Base-by-base conservation (phyloP, 2,797 vertebrate genomes). In the Anabacerthia variegaticeps region DNA sequence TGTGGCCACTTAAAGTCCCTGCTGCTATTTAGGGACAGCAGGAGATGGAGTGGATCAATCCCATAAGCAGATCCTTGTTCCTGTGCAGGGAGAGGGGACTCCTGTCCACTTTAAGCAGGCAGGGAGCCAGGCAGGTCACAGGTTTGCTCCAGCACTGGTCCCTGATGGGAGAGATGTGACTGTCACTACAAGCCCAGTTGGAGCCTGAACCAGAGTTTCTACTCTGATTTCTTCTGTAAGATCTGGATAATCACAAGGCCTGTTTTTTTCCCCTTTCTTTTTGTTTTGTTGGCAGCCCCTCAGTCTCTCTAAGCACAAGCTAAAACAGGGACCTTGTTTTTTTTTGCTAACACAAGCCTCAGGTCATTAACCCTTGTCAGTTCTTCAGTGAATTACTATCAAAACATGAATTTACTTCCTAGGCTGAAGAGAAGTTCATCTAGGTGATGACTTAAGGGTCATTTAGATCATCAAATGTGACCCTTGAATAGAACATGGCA, bases 1-100 rank as follows among this genome's bases (percentile, higher is more conserved):
- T 18, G 28, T 0, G 0, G 58, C 66, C 54, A 27, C 62, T 75
- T 67, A 43, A 88, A 81, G 7, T 23, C 55, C 39, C 67, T 28
- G n/a, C 80, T 85, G 69, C 54, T 77, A 22, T 81, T 93, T 28
- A 20, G 68, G 85, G 93, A 28, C 52, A 91, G 76, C 55, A 71
- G 77, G 71, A 82, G 88, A 71, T 68, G 32, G 79, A 41, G 44
- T 19, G 48, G 82, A 73, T 91, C 87, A 90, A 86, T 54, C 43
- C 52, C 43, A 1, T 92, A 67, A 92, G 95, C 58, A 84, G 92
- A 81, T 75, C 36, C 0, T 2, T 8, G 56, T 26, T 88, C 49
- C 81, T 77, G 49, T n/a, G 78, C 61, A 32, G 1, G 0, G n/a
- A 41, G 7, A 85, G 44, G 48, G 21, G 48, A 41, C 27, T 85